phyloP scores from a whole-genome alignment of 2,113 vertebrate genomes.

The Melanerpes aurifrons region DNA sequence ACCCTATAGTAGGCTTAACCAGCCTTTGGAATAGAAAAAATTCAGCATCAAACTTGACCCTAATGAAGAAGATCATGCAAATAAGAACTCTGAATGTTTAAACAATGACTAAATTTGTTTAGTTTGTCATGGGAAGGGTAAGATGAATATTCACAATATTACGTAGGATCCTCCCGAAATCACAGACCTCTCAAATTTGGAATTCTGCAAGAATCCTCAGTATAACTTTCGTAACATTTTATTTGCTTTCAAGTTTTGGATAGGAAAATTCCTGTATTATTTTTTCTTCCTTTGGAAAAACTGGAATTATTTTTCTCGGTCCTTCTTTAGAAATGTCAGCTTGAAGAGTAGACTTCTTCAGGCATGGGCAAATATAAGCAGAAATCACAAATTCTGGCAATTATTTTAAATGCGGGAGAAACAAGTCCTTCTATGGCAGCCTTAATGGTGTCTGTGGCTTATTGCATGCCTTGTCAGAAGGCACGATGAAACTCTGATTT shows the following conservation, averaged over 20 bases:
- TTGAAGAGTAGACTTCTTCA: background rate
- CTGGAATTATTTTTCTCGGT: background rate
- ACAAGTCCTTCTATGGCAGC: background rate
- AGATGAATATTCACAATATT: background rate
- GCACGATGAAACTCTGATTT: background rate
- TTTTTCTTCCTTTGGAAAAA: background rate
- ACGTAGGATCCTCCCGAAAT: background rate
- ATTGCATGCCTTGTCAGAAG: background rate
- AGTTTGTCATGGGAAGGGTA: background rate
- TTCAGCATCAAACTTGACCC: background rate
- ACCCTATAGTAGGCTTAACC: background rate
- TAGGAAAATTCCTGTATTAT: background rate
- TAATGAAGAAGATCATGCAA: background rate
- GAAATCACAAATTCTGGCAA: background rate
- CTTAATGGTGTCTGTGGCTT: background rate
- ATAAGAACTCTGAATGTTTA: background rate
- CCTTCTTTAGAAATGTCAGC: background rate
- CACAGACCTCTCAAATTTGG: rapidly evolving
- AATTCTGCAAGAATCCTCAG: background rate
- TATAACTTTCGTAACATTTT: background rate
- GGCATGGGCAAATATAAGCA: background rate
- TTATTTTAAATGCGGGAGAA: background rate
- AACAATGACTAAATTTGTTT: background rate
- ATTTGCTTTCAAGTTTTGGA: background rate
- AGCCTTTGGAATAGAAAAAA: background rate